Evolutionary conservation across 2,113 vertebrate species (phyloP), one percentile per base, ranked within the genome.

Genomic region (Sitta europaea): DNA sequence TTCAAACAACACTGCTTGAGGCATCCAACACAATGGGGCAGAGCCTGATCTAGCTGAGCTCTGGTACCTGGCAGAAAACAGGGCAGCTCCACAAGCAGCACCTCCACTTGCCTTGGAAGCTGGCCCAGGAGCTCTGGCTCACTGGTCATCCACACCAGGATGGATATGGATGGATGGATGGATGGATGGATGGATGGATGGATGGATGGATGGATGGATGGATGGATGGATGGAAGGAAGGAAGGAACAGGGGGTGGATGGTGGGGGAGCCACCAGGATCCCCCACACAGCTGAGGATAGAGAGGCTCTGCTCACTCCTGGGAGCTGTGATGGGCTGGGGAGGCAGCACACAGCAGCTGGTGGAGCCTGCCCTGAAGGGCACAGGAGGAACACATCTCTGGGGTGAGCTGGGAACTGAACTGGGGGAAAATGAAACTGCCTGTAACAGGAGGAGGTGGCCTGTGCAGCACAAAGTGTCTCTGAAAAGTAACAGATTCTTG

Each of bases 311-410:
- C 42, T 38, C 9, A 3, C 45, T 16, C 33, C 42, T 42, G 42
- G 13, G 70, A 77, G 38, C 23, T 40, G 42, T 2, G 51, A 29
- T 16, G 58, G 55, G 25, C 40, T 62, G 76, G 42, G 55, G 86
- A 25, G 48, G 80, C 24, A 25, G 11, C 40, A 13, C 3, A 20
- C 25, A n/a, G 11, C 71, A 58, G 66, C 27, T 53, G 73, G 62
- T 10, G 42, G 38, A 83, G 31, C 38, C 33, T 45, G 11, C 35
- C 48, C 42, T 21, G 36, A 16, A 20, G 0, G 0, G 74, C 28
- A 38, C 33, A 24, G 57, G 42, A 78, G 53, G 57, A 67, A 22
- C 2, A 1, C 16, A 15, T 2, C 50, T 65, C 57, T 0, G 0
- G 36, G 65, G 24, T 0, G 40, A 77, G 70, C 2, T 2, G 2